These are phyloP conservation scores for Pollachius pollachius DNA, from an alignment of 2,113 vertebrate species.

Conservation along the genomic window DNA sequence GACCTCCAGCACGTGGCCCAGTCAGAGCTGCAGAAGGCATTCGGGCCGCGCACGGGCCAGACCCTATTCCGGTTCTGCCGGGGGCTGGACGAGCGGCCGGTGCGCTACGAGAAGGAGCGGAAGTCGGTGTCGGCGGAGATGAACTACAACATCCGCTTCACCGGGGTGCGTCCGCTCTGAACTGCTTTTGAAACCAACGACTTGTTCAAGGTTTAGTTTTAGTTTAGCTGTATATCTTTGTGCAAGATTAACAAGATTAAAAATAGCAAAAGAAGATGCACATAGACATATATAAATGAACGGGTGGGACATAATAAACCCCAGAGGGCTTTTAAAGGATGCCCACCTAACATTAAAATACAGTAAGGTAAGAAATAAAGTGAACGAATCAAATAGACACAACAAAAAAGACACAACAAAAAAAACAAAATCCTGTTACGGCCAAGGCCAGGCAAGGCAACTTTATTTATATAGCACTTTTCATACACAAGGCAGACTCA, in stretches of 20 bases:
- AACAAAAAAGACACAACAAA: too few species aligned
- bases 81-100: slow-evolving; percentile 91
- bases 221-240: not conserved
- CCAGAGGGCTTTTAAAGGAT: too few species aligned
- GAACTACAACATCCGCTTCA: slow-evolving; percentile 98
- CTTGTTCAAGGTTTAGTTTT: not conserved
- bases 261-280: too few species aligned
- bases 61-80: slow-evolving; percentile 94
- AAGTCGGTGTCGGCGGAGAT: slow-evolving; percentile 98
- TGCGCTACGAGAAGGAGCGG: slow-evolving; percentile 91
- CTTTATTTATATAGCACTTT: too few species aligned
- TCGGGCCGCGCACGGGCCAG: slow-evolving; percentile 93
- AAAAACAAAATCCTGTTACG: too few species aligned
- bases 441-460: too few species aligned
- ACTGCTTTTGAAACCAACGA: not conserved
- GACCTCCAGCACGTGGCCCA: slow-evolving; percentile 91
- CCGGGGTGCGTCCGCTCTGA: slow-evolving; percentile 72
- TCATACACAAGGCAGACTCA: too few species aligned
- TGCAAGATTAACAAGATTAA: not conserved
- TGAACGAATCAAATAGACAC: too few species aligned
- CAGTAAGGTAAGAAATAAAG: too few species aligned
- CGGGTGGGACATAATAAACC: too few species aligned
- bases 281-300: too few species aligned
- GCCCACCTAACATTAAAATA: too few species aligned
- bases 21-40: slow-evolving; percentile 90